Base-by-base conservation (phyloP, 2,888 invertebrate species). In the Plagodis dolabraria region DNA sequence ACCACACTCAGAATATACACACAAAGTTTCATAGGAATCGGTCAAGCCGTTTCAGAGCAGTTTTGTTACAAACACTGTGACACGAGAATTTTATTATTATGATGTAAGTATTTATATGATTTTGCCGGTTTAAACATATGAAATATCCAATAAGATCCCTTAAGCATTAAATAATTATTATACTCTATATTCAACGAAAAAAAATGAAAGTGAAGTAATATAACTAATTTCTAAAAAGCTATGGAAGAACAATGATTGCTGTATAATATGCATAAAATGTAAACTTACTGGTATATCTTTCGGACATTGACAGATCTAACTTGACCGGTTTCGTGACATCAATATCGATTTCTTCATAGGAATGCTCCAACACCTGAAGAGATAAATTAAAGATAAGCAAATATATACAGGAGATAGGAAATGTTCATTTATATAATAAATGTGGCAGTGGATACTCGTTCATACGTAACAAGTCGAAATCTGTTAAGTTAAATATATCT, bases 281-380 rank as follows among this genome's bases (percentile, higher is more conserved):
- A 44, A 63, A 85, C 90, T 87, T 76, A 91, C 91, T 82, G 63
- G 87, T 82, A 74, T 87, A 86, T 63, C 94, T 89, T 93, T 95
- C 85, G 80, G 94, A 93, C 93, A 90, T 87, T 74, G 81, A 94
- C 68, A 93, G 89, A 79, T 93, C 94, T 81, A 90, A 93, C 76
- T 94, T 95, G 72, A 93, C 87, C 48, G 90, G 94, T 74, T 93
- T 94, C 75, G 86, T 91, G 66, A 94, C 94, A 64, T 96, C 96
- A 67, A 96, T 95, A 65, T 96, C 96, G 52, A 96, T 93, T 71
- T 96, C 95, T 80, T 96, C 96, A 79, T 96, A 97, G 0, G 96
- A 92, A 62, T 95, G 95, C 71, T 95, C 95, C 48, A 95, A 92
- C 6, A 96, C 94, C 95, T 95, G 75, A 67, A 64, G 68, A 50